phyloP scores from a whole-genome alignment of 2,113 vertebrate genomes.

The Fregetta grallaria region DNA sequence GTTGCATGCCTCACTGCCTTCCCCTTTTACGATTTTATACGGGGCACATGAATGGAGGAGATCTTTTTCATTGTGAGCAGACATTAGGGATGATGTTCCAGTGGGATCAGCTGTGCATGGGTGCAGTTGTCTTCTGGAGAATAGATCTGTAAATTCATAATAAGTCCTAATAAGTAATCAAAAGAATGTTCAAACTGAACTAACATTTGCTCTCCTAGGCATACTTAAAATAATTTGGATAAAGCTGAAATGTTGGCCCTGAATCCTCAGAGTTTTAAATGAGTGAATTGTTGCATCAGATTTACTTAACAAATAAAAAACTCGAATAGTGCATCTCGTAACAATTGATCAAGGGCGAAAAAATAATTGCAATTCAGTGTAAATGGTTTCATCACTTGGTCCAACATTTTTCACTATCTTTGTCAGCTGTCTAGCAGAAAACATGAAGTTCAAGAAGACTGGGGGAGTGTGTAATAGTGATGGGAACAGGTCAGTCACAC shows the following conservation, averaged over 20 bases:
- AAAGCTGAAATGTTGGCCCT: not conserved
- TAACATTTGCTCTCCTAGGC: not conserved
- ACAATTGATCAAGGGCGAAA: not conserved
- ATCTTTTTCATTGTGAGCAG: not conserved
- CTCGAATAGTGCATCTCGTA: not conserved
- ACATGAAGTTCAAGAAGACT: not conserved
- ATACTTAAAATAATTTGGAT: not conserved
- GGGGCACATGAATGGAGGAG: not conserved
- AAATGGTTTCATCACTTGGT: not conserved
- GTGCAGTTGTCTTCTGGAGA: not conserved
- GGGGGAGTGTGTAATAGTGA: not conserved
- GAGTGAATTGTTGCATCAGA: not conserved
- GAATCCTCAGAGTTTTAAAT: not conserved
- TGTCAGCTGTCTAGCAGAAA: not conserved
- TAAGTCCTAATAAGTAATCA: not conserved
- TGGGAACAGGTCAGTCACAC: not conserved
- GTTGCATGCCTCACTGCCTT: not conserved
- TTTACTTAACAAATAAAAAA: not conserved
- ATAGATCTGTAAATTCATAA: not conserved
- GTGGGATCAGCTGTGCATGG: not conserved
- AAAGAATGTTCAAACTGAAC: not conserved
- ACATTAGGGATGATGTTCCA: not conserved
- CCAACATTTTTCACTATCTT: not conserved
- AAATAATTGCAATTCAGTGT: not conserved
- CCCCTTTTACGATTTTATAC: not conserved